Base-by-base conservation (phyloP, 2,888 invertebrate species). In the Horisme vitalbata region DNA sequence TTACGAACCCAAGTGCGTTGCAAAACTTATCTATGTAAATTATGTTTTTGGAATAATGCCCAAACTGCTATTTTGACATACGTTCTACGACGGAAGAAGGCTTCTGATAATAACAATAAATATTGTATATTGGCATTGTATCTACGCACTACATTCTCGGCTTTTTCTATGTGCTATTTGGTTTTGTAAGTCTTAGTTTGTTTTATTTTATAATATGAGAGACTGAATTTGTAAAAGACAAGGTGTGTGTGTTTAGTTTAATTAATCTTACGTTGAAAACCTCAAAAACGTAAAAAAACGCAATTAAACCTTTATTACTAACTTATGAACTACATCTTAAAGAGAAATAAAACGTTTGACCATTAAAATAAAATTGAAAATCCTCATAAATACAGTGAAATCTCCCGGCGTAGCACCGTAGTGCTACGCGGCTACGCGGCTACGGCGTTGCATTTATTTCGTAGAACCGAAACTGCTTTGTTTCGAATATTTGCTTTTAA, bases 21-120 rank as follows among this genome's bases (percentile, higher is more conserved):
- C 44, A 50, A 45, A 49, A 52, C 45, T 52, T 53, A 46, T 33
- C 41, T 46, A 57, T 47, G 43, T 55, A 50, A 48, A 50, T 52
- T 28, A 37, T 41, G 38, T 37, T 48, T 37, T 46, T 55, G 52
- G 52, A 51, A 5, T 28, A 2, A 8, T n/a, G 9, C 13, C 50
- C 55, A 55, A 55, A 50, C 34, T 45, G 39, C 8, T 35, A 28
- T 32, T 15, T 26, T 26, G 33, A 38, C 33, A 38, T 38, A 30
- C 39, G 45, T 39, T 46, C 14, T 6, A 38, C 27, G 10, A 12
- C 1, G 8, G 23, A 23, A 2, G 2, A n/a, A 7, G 8, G 11
- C 26, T 11, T 6, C 23, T n/a, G 23, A n/a, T n/a, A n/a, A n/a
- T n/a, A n/a, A n/a, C n/a, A n/a, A n/a, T n/a, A n/a, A n/a, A n/a